Conservation (phyloP, 2,888 invertebrate species). For the Hemicrepidius hirtus region DNA sequence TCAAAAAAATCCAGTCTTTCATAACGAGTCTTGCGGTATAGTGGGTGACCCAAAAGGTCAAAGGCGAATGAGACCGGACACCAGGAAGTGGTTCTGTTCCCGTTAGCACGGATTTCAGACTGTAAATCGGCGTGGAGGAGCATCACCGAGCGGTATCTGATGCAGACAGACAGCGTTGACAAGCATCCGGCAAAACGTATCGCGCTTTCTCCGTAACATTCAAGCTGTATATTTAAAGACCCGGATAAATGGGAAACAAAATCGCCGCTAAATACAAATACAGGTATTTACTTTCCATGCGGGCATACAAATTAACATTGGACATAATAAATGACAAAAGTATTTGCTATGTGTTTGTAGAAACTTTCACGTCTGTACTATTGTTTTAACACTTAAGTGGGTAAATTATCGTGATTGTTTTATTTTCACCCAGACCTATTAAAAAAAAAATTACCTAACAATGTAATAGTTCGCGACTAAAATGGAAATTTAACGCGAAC, state of each 20-base stretch:
- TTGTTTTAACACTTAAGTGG: constrained; percentile 40
- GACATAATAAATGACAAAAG: constrained; percentile 40
- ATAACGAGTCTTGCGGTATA: constrained; percentile 25
- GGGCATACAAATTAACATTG: constrained; percentile 38
- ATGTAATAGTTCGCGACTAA: constrained; percentile 16
- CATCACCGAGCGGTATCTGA: constrained; percentile 36
- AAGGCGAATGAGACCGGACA: constrained; percentile 48
- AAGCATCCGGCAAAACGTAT: constrained; percentile 36
- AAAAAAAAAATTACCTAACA: constrained; percentile 40
- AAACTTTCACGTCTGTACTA: constrained; percentile 50
- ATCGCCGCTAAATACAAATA: constrained; percentile 27
- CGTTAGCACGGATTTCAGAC: constrained; percentile 42
- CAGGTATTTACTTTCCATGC: constrained; percentile 45
- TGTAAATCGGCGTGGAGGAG: constrained; percentile 33
- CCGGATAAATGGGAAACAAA: constrained; percentile 30
- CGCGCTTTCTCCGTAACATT: constrained; percentile 46
- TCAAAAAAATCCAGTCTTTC: constrained; percentile 19
- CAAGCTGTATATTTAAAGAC: constrained; percentile 43
- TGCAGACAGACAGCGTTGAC: constrained; percentile 40
- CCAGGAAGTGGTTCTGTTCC: constrained; percentile 46
- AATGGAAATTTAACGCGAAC: constrained; percentile 11
- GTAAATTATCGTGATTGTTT: constrained; percentile 45
- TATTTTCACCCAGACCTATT: constrained; percentile 30
- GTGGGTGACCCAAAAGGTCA: constrained; percentile 45
- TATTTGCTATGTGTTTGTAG: constrained; percentile 35